phyloP scores from a whole-genome alignment of 2,888 invertebrate genomes.

The Cheiracanthium punctorium region DNA sequence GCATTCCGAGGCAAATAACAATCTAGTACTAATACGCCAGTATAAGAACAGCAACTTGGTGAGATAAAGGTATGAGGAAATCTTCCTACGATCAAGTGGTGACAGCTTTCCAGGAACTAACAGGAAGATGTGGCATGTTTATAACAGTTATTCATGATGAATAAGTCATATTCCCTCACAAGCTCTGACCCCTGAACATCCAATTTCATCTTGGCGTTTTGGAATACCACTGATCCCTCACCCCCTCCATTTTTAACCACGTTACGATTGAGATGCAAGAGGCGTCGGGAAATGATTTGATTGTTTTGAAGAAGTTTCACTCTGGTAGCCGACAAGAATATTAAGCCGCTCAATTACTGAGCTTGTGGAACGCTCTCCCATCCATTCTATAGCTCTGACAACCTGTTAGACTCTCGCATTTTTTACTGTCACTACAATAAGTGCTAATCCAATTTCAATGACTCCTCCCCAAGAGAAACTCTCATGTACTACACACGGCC shows the following conservation, averaged over 20 bases:
- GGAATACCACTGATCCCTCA: neutral
- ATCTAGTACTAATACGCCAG: no score
- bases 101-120: neutral
- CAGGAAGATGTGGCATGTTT: neutral
- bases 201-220: neutral
- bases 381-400: neutral
- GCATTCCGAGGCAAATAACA: no score
- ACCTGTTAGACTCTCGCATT: neutral
- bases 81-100: no score
- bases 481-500: neutral
- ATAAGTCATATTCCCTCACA: neutral
- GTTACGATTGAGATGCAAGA: neutral
- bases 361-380: neutral
- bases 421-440: constrained; percentile 19
- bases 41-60: no score
- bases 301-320: neutral
- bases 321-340: constrained; percentile 5
- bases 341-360: neutral
- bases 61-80: no score
- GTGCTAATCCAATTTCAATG: constrained; percentile 46
- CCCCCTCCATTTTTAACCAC: neutral
- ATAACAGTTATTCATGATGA: neutral
- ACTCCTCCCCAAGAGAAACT: constrained; percentile 21
- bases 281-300: neutral
- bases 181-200: neutral